Evolutionary conservation across 2,113 vertebrate species (phyloP).

Genomic region (Hippocampus zosterae): DNA sequence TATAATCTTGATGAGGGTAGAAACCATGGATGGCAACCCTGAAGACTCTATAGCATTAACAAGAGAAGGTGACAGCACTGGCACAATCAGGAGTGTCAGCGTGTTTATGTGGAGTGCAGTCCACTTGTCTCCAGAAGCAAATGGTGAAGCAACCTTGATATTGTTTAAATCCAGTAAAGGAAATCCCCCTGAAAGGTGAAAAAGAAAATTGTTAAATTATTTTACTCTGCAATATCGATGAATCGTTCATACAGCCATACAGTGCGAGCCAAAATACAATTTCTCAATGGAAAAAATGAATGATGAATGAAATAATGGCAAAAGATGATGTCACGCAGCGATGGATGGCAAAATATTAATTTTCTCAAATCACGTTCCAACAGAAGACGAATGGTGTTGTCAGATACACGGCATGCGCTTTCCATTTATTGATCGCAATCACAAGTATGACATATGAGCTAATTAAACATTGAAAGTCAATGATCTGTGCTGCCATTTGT

Average conservation of each 20-base stretch:
- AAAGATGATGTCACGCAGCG: background rate
- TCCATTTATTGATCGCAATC: background rate
- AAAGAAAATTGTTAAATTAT: slow-evolving; percentile 34
- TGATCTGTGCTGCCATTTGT: slow-evolving; percentile 12
- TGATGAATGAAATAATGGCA: background rate
- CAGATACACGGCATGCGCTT: background rate
- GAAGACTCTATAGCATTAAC: slow-evolving; percentile 58
- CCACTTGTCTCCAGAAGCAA: background rate
- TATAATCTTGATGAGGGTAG: slow-evolving; percentile 85
- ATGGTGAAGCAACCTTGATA: background rate
- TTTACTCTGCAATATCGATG: background rate
- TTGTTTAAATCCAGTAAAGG: slow-evolving; percentile 47
- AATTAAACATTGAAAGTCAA: slow-evolving; percentile 15
- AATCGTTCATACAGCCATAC: background rate
- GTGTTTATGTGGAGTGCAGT: slow-evolving; percentile 23
- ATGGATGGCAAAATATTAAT: background rate
- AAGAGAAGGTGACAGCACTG: slow-evolving; percentile 52
- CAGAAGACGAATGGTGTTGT: slow-evolving; percentile 7
- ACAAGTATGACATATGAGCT: background rate
- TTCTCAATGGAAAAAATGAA: background rate
- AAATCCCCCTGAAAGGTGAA: slow-evolving; percentile 68
- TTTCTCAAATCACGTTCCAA: background rate
- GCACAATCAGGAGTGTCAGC: slow-evolving; percentile 35
- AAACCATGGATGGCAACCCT: slow-evolving; percentile 88
- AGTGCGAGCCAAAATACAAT: background rate